Evolutionary conservation across 2,113 vertebrate species (phyloP), one percentile per base, ranked within the genome.

Genomic region (Danionella cerebrum): DNA sequence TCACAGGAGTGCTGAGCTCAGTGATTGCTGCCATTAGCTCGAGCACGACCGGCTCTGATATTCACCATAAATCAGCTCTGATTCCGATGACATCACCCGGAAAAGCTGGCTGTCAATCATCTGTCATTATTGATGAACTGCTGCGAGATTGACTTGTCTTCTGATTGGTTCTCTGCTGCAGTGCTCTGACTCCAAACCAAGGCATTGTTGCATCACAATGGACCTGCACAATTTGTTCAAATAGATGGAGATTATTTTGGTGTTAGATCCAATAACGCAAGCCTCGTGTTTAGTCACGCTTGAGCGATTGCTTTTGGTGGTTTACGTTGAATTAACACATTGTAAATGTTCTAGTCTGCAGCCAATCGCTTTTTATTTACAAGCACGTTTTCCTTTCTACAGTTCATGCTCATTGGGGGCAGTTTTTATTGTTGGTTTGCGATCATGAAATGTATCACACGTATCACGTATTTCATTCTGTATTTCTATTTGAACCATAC

Each of bases 11-110:
- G 31, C 59, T 14, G 41, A 39, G 31, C 4, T 12, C 44, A 51
- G 31, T 51, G 39, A 69, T 64, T 69, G 42, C 18, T 51, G 48
- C 65, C 72, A 74, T 74, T 70, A 69, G 51, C 44, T 65, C 29
- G 14, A 62, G 55, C 10, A n/a, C 7, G 16, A 35, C 22, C 14
- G 44, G 13, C 21, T 58, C 44, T 25, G 44, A 65, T 42, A 36
- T 42, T 53, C 38, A 5, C 55, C 45, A 72, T 69, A 54, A 76
- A 72, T 76, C 70, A 66, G 51, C 38, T 55, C 50, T 24, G 65
- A 71, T 67, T 67, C 53, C 63, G 41, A 39, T 58, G 65, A 64
- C 58, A 45, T 12, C 65, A 35, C 27, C 14, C 38, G 19, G 57
- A 64, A 64, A 50, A 64, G 35, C 25, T 13, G 14, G 9, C 42